Percentiles rank a stretch among this genome's conserved stretches.
These are phyloP conservation scores for Cataglyphis altisquamis DNA, from an alignment of 2,888 invertebrate genomes.

Conservation along the genomic window DNA sequence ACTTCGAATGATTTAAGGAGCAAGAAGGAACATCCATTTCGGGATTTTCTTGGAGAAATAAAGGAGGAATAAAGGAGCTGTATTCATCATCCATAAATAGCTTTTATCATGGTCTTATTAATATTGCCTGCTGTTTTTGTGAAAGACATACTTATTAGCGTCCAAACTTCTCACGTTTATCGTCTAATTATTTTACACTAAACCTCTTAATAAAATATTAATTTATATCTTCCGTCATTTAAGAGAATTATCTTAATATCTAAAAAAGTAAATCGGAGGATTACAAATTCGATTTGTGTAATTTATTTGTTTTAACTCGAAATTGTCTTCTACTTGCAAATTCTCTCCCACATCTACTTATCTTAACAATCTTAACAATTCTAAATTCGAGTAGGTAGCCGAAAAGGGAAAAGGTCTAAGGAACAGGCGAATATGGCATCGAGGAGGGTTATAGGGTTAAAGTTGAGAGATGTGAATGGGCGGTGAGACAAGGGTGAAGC, in stretches of 20 bases:
- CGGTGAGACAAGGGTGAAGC: conserved; percentile 61
- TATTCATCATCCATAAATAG: conserved; percentile 31
- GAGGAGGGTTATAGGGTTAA: conserved; percentile 3
- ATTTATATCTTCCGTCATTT: background rate
- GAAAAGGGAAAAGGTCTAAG: conserved; percentile 53
- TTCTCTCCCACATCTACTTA: background rate
- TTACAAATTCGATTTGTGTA: background rate
- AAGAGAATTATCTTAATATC: background rate
- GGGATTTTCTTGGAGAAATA: background rate
- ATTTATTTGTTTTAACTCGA: background rate
- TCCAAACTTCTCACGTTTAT: background rate
- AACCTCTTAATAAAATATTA: background rate
- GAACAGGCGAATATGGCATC: background rate
- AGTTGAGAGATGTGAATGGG: conserved; percentile 21
- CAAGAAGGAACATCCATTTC: conserved; percentile 28
- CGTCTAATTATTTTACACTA: conserved; percentile 1
- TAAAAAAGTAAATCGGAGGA: no score
- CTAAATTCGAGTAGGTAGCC: conserved; percentile 76
- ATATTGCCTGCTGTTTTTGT: conserved; percentile 15
- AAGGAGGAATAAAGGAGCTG: conserved; percentile 36
- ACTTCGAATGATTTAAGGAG: conserved; percentile 38
- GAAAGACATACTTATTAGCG: background rate
- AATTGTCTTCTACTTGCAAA: background rate
- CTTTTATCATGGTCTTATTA: conserved; percentile 21
- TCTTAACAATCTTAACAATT: conserved; percentile 39